Conservation (phyloP, 2,888 invertebrate species). For the Acleris emargana region DNA sequence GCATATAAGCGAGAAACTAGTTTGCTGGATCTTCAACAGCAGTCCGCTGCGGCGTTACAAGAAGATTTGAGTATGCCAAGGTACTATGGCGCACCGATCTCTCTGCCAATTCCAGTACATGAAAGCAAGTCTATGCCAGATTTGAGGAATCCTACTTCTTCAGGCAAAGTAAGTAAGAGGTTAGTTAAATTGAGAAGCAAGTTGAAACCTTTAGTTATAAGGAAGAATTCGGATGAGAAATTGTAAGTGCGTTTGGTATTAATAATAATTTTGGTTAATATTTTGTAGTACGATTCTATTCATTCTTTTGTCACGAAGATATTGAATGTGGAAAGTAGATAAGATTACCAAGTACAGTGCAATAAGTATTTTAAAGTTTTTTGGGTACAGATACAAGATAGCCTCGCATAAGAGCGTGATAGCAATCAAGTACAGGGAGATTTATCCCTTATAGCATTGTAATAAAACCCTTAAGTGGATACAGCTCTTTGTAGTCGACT, state of each 20-base stretch:
- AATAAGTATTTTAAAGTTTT: too few species aligned
- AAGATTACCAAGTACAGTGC: too few species aligned
- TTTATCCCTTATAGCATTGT: too few species aligned
- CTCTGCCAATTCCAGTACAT: conserved; percentile 58
- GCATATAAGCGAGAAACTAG: conserved; percentile 76
- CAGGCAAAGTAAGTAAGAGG: conserved; percentile 71
- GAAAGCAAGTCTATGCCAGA: conserved; percentile 82
- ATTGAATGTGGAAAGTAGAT: too few species aligned
- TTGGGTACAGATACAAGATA: too few species aligned
- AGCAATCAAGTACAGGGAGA: too few species aligned
- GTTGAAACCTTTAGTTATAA: conserved; percentile 76
- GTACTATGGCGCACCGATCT: conserved; percentile 78
- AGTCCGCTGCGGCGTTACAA: conserved; percentile 76
- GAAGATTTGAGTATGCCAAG: conserved; percentile 86
- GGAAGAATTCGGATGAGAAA: conserved; percentile 74
- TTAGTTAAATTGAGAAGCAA: conserved; percentile 72
- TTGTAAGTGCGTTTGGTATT: conserved; percentile 43
- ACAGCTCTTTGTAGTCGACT: too few species aligned
- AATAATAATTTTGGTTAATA: too few species aligned
- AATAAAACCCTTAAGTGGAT: too few species aligned
- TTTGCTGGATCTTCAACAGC: conserved; percentile 78
- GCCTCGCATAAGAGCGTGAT: too few species aligned
- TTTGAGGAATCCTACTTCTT: conserved; percentile 61
- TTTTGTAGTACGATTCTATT: too few species aligned
- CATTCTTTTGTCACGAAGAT: too few species aligned